Conservation (phyloP, 2,797 vertebrate species). For the Argyrosomus regius region DNA sequence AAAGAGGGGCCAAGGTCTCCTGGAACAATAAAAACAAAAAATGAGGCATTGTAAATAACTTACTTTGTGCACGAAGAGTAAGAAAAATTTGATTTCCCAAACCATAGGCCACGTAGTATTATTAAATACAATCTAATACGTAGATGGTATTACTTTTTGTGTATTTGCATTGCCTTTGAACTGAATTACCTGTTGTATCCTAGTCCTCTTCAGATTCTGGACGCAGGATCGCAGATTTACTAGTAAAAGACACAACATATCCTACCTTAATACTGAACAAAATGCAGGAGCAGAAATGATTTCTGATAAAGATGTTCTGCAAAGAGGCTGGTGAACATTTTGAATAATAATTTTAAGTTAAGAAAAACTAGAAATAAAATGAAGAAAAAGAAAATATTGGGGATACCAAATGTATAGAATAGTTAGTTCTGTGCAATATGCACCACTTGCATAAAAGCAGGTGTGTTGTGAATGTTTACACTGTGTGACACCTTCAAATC, state of each 20-base stretch:
- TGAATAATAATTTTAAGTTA: background rate
- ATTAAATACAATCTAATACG: background rate
- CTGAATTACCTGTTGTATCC: constrained; percentile 84
- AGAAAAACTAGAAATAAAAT: too few relatives aligned
- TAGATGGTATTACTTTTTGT: background rate
- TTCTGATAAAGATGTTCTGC: background rate
- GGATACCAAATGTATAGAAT: too few relatives aligned
- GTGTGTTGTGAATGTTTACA: background rate
- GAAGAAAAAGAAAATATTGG: background rate
- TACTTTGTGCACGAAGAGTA: background rate
- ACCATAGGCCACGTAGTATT: background rate
- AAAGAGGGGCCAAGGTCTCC: constrained; percentile 85
- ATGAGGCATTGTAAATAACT: constrained; percentile 1
- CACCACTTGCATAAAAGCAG: background rate
- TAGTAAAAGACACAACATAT: constrained; percentile 58
- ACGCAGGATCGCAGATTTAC: constrained; percentile 87
- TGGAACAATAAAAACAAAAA: constrained; percentile 49
- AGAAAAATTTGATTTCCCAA: background rate
- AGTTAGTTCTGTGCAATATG: background rate
- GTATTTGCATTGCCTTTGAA: background rate
- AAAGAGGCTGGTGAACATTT: background rate
- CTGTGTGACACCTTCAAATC: background rate
- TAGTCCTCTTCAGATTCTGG: constrained; percentile 87
- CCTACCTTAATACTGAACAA: constrained; percentile 10
- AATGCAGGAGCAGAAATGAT: constrained; percentile 4